A percentile compares a stretch with the other conserved stretches of the same genome.
Conservation (phyloP, 2,113 vertebrate genomes). For the Prunella fulvescens region DNA sequence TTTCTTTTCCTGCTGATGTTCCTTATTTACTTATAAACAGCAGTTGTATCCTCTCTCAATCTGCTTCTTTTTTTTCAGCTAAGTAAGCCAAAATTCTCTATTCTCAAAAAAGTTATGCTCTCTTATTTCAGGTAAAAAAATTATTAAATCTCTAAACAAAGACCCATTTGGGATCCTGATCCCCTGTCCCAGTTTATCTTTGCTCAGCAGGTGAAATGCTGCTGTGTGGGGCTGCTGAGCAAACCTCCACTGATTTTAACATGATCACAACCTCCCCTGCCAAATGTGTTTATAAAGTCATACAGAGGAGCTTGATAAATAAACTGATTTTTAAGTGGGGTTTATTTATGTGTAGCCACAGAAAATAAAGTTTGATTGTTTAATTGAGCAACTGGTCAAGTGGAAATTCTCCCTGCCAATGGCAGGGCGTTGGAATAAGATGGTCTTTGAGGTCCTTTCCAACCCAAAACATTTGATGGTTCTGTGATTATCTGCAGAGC, state of each 20-base stretch:
- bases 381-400: not conserved
- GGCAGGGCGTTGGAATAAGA: not conserved
- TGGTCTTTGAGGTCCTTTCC: not conserved
- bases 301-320: not conserved
- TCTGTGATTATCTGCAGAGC: not conserved
- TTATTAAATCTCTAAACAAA: not conserved
- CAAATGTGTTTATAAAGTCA: not conserved
- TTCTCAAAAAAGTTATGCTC: not conserved
- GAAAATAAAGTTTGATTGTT: not conserved
- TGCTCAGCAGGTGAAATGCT: not conserved
- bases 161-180: not conserved
- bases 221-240: not conserved
- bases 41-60: not conserved
- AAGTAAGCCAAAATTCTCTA: not conserved
- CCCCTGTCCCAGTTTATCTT: not conserved
- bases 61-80: not conserved
- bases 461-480: not conserved
- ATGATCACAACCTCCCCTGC: rapidly evolving
- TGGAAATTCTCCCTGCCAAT: not conserved
- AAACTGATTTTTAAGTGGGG: not conserved
- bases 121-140: not conserved
- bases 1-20: not conserved
- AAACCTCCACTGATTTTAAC: not conserved
- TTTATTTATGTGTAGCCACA: not conserved
- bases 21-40: not conserved